phyloP scores from a whole-genome alignment of 2,113 vertebrate genomes.

The Ageneiosus marmoratus region DNA sequence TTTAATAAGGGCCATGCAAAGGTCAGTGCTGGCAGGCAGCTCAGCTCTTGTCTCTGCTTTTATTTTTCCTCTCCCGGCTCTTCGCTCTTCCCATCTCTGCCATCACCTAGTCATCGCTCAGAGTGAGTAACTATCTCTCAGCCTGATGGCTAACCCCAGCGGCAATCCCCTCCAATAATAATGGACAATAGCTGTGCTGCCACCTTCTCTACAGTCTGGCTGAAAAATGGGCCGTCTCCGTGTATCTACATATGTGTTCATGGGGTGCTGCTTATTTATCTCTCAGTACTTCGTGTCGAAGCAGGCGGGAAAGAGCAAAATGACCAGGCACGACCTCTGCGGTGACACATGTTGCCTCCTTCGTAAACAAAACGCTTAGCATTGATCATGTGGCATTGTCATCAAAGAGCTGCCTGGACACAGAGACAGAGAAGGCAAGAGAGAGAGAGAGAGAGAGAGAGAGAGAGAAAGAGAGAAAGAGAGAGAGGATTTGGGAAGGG shows the following conservation, averaged over 20 bases:
- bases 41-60: slow-evolving; percentile 1
- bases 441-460: slow-evolving; percentile 25
- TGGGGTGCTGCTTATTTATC: slow-evolving; percentile 50
- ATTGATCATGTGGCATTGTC: slow-evolving; percentile 60
- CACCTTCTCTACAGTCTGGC: slow-evolving; percentile 62
- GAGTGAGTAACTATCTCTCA: slow-evolving; percentile 40
- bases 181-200: slow-evolving; percentile 62
- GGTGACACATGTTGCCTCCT: slow-evolving; percentile 61
- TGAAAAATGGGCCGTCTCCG: slow-evolving; percentile 63
- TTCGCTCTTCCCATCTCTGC: slow-evolving; percentile 27
- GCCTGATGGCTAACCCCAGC: slow-evolving; percentile 37
- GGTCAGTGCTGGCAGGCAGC: slow-evolving; percentile 58
- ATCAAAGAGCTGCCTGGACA: slow-evolving; percentile 54
- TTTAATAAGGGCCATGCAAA: slow-evolving; percentile 63
- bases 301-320: slow-evolving; percentile 54
- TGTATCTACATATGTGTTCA: slow-evolving; percentile 48
- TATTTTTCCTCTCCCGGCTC: slow-evolving; percentile 45
- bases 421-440: slow-evolving; percentile 42
- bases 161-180: slow-evolving; percentile 65
- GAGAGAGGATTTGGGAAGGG: neutral
- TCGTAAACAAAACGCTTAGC: slow-evolving; percentile 60
- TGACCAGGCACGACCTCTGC: slow-evolving; percentile 43
- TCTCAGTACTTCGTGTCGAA: slow-evolving; percentile 57
- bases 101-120: slow-evolving; percentile 45
- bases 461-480: slow-evolving; percentile 22